Conservation (phyloP, 1,140 invertebrate genomes). For the Berghia stephanieae region DNA sequence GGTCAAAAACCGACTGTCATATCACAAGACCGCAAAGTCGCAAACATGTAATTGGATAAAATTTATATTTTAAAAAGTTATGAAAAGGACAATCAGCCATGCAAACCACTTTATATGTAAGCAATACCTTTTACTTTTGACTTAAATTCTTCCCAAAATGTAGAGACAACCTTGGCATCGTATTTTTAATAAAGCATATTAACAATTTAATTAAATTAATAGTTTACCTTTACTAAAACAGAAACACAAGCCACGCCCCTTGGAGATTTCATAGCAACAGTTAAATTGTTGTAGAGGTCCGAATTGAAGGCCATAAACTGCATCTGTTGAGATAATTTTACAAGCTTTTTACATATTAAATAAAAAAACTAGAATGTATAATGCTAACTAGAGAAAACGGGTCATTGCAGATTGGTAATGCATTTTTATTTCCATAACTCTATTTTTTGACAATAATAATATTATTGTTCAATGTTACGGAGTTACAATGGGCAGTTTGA, state of each 20-base stretch:
- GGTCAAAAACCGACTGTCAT: too few species aligned
- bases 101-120: neutral
- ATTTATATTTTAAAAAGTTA: neutral
- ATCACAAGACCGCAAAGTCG: too few species aligned
- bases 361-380: too few species aligned
- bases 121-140: too few species aligned
- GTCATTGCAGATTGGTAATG: too few species aligned
- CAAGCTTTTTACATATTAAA: too few species aligned
- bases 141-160: neutral
- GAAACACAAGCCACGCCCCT: slow-evolving; percentile 88
- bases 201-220: neutral
- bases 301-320: slow-evolving; percentile 95
- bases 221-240: slow-evolving; percentile 83
- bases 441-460: too few species aligned
- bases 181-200: neutral
- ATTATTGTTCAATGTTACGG: too few species aligned
- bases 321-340: slow-evolving; percentile 76
- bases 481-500: too few species aligned
- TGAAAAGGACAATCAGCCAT: neutral
- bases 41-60: neutral
- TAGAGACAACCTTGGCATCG: neutral
- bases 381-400: too few species aligned
- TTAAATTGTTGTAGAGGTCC: slow-evolving; percentile 90
- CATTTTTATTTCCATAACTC: too few species aligned
- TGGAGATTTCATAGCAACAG: slow-evolving; percentile 85